Base-by-base conservation (phyloP, 2,888 invertebrate species). In the Oxyteleia sp. region DNA sequence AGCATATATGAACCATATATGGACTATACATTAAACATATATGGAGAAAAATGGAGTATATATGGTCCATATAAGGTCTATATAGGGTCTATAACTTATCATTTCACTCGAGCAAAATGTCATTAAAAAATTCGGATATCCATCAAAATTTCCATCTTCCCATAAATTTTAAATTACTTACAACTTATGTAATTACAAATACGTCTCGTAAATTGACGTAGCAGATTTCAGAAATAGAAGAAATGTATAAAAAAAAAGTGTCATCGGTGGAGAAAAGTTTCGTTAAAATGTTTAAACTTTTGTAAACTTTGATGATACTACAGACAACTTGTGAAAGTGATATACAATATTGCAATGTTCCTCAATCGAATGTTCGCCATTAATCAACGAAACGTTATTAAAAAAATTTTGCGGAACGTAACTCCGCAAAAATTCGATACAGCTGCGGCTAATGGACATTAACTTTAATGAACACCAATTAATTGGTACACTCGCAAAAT, bases 211-310 rank as follows among this genome's bases (percentile, higher is more conserved):
- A 47, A 63, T 4, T 43, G 45, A 8, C 11, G 35, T 2, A 15
- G 10, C 49, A 23, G 49, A 64, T 64, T 64, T 49, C 32, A 20
- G 18, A 49, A 64, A 61, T 61, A 45, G 23, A 47, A 49, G 63
- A 32, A 47, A 49, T 64, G 47, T 49, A 49, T 35, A 20, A 35
- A 32, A 20, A 35, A 32, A 63, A 49, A 32, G 35, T 64, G 63
- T 64, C 63, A 35, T 49, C 49, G 63, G 35, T 64, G 13, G 7
- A 41, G 49, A 47, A 64, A 64, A 64, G 63, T 64, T 64, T 35
- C 7, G n/a, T 35, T 64, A 10, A 64, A 49, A 64, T 64, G 32
- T 64, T 49, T 49, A 35, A 64, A 64, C 63, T 64, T 64, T 18
- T 8, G 26, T 16, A 29, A 64, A 64, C 32, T 64, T 64, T 35